A percentile compares a stretch with the other conserved stretches of the same genome.
phyloP scores from a whole-genome alignment of 2,797 vertebrate genomes.

The Adrianichthys oophorus region DNA sequence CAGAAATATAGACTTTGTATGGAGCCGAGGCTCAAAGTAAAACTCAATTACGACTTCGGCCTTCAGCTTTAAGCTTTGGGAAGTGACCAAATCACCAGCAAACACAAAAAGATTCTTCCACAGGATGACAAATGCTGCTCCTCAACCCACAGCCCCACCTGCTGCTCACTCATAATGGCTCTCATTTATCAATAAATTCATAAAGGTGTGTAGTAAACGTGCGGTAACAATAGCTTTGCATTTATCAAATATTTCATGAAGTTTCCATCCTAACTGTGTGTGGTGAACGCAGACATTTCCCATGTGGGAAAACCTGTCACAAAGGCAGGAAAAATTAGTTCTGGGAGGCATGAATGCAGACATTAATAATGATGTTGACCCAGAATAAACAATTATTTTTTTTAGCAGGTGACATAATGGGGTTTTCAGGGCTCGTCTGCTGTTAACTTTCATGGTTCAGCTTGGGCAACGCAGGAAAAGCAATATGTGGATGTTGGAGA shows the following conservation, averaged over 20 bases:
- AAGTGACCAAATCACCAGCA: conserved; percentile 13
- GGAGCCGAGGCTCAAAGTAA: conserved; percentile 6
- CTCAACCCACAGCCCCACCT: conserved; percentile 25
- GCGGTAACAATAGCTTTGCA: conserved; percentile 11
- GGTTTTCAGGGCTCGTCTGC: conserved; percentile 21
- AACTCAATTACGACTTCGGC: conserved; percentile 22
- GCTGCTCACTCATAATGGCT: conserved; percentile 18
- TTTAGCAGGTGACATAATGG: conserved; percentile 36
- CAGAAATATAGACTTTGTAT: conserved; percentile 20
- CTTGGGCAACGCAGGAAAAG: background rate
- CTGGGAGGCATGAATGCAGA: conserved; percentile 35
- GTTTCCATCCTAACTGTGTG: conserved; percentile 15
- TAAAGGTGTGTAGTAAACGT: conserved; percentile 18
- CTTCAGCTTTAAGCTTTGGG: conserved; percentile 15
- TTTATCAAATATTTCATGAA: conserved; percentile 32
- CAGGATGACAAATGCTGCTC: conserved; percentile 16
- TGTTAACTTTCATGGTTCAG: conserved; percentile 4
- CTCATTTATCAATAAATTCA: conserved; percentile 35
- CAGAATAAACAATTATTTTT: conserved; percentile 44
- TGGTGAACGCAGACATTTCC: conserved; percentile 30
- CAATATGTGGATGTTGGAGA: background rate
- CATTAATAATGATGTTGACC: conserved; percentile 34
- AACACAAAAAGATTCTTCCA: conserved; percentile 23
- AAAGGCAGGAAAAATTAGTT: conserved; percentile 33
- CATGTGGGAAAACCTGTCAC: conserved; percentile 46